These are phyloP conservation scores for Xylocopa sonorina DNA, from an alignment of 1,140 invertebrate species.

Conservation along the genomic window DNA sequence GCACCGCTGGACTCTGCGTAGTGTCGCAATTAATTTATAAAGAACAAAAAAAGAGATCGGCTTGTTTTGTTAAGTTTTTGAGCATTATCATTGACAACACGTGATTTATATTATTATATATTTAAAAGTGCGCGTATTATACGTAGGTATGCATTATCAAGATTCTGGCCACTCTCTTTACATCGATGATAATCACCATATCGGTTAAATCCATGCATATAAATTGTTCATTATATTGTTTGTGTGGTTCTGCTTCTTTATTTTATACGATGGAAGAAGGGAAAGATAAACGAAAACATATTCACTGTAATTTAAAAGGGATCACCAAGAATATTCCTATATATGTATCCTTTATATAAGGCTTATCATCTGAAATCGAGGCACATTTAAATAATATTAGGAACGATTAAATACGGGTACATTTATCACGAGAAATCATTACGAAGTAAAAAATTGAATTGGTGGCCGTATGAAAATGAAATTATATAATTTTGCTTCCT, in stretches of 20 bases:
- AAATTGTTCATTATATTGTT: background rate
- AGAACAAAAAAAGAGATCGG: conserved; percentile 14
- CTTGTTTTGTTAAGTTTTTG: conserved; percentile 75
- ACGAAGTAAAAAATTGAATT: conserved; percentile 8
- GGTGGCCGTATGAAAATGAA: background rate
- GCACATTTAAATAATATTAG: background rate
- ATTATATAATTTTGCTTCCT: background rate
- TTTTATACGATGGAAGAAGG: background rate
- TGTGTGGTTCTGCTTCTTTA: conserved; percentile 5
- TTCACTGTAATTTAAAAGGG: background rate
- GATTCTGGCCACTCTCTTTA: conserved; percentile 30
- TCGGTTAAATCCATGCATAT: background rate
- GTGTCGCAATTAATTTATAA: conserved; percentile 59
- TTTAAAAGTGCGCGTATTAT: conserved; percentile 61
- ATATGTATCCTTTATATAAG: background rate
- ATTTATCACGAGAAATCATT: conserved; percentile 11
- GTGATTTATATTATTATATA: conserved; percentile 57
- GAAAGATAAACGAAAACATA: background rate
- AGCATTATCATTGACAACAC: conserved; percentile 59
- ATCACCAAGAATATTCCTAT: background rate
- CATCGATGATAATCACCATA: conserved; percentile 11
- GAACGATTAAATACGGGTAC: background rate
- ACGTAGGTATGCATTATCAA: conserved; percentile 48
- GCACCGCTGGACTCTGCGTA: conserved; percentile 50
- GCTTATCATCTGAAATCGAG: background rate